Conservation (phyloP, 2,888 invertebrate species). For the Dusona sp. region DNA sequence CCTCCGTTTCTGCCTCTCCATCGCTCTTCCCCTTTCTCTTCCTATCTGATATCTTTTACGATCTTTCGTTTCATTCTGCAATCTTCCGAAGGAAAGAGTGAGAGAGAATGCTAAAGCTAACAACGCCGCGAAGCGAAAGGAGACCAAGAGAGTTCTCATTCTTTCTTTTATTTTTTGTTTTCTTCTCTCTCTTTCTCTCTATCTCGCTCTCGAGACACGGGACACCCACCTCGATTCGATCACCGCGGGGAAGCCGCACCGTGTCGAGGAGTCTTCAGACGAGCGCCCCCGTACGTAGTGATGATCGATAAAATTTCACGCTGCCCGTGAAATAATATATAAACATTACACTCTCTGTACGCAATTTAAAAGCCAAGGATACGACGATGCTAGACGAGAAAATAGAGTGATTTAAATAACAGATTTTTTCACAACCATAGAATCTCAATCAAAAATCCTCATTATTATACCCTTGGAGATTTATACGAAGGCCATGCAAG, state of each 20-base stretch:
- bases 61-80: constrained; percentile 38
- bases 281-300: constrained; percentile 30
- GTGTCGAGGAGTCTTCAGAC: constrained; percentile 36
- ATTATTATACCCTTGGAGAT: background rate
- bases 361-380: background rate
- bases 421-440: constrained; percentile 47
- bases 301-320: constrained; percentile 63
- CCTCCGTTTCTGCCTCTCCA: constrained; percentile 13
- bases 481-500: background rate
- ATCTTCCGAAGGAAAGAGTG: constrained; percentile 37
- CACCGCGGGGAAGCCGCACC: constrained; percentile 69
- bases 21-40: constrained; percentile 50
- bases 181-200: constrained; percentile 14
- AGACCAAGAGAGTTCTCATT: constrained; percentile 52
- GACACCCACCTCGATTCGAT: constrained; percentile 79
- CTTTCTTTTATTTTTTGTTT: constrained; percentile 27
- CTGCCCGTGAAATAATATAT: constrained; percentile 41
- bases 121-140: constrained; percentile 61
- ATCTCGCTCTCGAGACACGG: constrained; percentile 50
- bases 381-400: constrained; percentile 66
- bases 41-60: constrained; percentile 21
- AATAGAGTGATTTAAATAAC: constrained; percentile 80
- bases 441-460: background rate
- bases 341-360: background rate
- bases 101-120: constrained; percentile 62